A percentile compares a stretch with the other conserved stretches of the same genome.
Evolutionary conservation across 2,113 vertebrate genomes (phyloP).

Genomic region (Sturnus vulgaris): DNA sequence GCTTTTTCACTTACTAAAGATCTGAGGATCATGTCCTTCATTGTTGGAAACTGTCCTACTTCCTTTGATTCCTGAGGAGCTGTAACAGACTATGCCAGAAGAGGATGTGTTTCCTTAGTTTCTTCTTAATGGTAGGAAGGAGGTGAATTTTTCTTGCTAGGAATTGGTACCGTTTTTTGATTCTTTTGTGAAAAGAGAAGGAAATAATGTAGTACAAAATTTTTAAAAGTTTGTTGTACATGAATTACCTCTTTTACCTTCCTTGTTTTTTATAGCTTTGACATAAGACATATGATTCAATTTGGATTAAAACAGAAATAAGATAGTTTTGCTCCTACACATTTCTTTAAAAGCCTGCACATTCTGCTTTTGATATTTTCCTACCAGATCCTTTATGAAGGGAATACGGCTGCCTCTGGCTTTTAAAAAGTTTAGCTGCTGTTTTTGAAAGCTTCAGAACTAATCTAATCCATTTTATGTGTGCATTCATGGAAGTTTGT

Average conservation of each 20-base stretch:
- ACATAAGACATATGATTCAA: conserved; percentile 51
- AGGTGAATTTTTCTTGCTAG: conserved; percentile 1
- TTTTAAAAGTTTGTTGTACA: background rate
- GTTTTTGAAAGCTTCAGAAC: background rate
- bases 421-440: background rate
- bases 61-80: conserved; percentile 10
- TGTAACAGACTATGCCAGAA: background rate
- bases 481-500: background rate
- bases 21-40: background rate
- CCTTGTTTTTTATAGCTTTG: conserved; percentile 35
- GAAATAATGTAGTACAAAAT: background rate
- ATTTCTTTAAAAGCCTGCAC: conserved; percentile 9
- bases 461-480: background rate
- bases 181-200: background rate
- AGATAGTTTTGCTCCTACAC: conserved; percentile 32
- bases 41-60: conserved; percentile 24
- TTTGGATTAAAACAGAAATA: conserved; percentile 49
- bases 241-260: conserved; percentile 32
- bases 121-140: conserved; percentile 29
- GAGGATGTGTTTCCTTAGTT: background rate
- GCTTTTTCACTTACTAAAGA: conserved; percentile 24
- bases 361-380: conserved; percentile 12
- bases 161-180: background rate
- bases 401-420: background rate
- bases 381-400: background rate